phyloP scores from a whole-genome alignment of 2,888 invertebrate species.

The Campoplex nolae region DNA sequence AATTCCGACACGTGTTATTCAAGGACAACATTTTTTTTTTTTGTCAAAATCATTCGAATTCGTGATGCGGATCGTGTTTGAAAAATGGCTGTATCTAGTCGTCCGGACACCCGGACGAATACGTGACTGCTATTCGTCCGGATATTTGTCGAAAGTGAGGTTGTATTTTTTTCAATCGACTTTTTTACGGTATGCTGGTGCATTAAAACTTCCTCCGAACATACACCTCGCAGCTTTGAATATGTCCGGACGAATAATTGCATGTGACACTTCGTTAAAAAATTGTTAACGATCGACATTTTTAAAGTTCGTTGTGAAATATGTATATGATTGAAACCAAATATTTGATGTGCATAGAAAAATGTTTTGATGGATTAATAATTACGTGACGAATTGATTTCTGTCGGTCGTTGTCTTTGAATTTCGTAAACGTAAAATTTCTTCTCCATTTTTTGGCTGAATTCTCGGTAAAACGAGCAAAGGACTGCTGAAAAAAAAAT shows the following conservation, averaged over 20 bases:
- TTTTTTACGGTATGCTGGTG: no score
- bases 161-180: no score
- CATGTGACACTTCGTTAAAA: no score
- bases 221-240: no score
- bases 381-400: constrained; percentile 38
- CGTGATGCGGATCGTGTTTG: neutral
- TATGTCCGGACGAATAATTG: no score
- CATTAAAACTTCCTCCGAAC: no score
- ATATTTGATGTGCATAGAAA: no score
- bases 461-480: constrained; percentile 65
- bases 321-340: no score
- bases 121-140: no score
- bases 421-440: constrained; percentile 27
- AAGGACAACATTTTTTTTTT: constrained; percentile 39
- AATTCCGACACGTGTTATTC: constrained; percentile 39
- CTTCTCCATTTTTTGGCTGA: constrained; percentile 39
- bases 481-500: constrained; percentile 52
- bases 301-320: neutral
- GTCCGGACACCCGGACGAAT: no score
- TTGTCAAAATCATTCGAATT: neutral
- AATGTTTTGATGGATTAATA: neutral
- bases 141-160: no score
- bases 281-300: neutral
- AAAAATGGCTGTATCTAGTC: no score
- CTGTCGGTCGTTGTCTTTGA: constrained; percentile 36